Conservation (phyloP, 2,113 vertebrate genomes). For the Peucedramus taeniatus region DNA sequence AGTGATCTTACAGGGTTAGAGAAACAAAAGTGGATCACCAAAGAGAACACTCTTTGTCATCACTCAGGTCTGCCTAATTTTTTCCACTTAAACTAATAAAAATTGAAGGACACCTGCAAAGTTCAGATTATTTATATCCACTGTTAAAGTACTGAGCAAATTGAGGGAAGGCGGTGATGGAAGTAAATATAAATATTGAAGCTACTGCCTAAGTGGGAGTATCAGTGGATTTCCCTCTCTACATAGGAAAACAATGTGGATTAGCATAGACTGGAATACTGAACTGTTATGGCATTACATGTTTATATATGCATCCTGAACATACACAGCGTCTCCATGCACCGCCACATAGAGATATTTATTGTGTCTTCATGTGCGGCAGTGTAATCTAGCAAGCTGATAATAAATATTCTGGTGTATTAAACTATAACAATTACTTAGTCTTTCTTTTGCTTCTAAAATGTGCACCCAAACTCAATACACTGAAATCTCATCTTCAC, state of each 20-base stretch:
- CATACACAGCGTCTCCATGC: not conserved
- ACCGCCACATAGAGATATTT: not conserved
- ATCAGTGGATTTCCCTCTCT: not conserved
- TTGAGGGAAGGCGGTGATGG: not conserved
- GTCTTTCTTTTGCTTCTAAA: not conserved
- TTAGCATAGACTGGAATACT: not conserved
- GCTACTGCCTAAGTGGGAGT: not conserved
- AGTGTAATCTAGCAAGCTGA: not conserved
- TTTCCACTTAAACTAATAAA: not conserved
- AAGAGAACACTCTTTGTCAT: not conserved
- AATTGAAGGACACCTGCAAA: not conserved
- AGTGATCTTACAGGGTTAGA: not conserved
- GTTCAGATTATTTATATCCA: not conserved
- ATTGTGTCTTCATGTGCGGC: not conserved
- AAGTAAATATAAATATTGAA: not conserved
- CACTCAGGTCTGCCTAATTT: not conserved
- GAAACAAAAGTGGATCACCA: not conserved
- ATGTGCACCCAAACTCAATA: not conserved
- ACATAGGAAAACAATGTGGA: not conserved
- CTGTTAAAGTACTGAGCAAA: not conserved
- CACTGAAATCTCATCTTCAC: not conserved
- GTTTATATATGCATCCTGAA: not conserved
- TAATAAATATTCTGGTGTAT: not conserved
- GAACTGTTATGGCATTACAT: not conserved
- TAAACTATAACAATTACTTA: not conserved